Base-by-base conservation (phyloP, 2,797 vertebrate species). In the Poecilia gillii region DNA sequence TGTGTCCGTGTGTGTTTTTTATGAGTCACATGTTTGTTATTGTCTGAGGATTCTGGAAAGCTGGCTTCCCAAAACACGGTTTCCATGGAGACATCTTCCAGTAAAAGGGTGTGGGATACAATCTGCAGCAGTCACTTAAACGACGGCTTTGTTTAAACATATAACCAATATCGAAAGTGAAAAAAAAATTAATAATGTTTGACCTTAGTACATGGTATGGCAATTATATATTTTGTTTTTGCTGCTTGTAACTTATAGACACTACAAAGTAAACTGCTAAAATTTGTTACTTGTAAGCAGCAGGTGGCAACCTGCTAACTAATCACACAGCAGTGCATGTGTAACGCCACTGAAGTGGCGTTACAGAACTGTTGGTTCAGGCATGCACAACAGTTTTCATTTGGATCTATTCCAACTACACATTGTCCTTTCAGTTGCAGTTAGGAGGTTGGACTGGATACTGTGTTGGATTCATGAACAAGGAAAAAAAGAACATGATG, bases 21-120 rank as follows among this genome's bases (percentile, higher is more conserved):
- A 51, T 9, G 20, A 36, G 73, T 76, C 66, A 59, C 43, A 8
- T 79, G 46, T 84, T 51, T 78, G 74, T 78, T 75, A 49, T 45
- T 75, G 55, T 47, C 31, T 28, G 33, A 77, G 73, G 71, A 76
- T 76, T 81, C 78, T 78, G 81, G 76, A 73, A 46, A 75, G 72
- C 45, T 72, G 64, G 73, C 68, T 84, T 85, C 77, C 68, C 79
- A 85, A 75, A 51, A 80, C 72, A 74, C 6, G 72, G 72, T 80
- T 76, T 73, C 59, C 77, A 86, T 72, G 62, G 73, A 49, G 13
- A 80, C 72, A 59, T 82, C 25, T 13, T 82, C 78, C 70, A 66
- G 57, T 79, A 51, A 73, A 81, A 33, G 73, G 31, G 25, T 36
- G 72, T 46, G 55, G 18, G 57, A 8, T 39, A 3, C 6, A 47